Base-by-base conservation (phyloP, 2,797 vertebrate species). In the Propithecus perrieri region DNA sequence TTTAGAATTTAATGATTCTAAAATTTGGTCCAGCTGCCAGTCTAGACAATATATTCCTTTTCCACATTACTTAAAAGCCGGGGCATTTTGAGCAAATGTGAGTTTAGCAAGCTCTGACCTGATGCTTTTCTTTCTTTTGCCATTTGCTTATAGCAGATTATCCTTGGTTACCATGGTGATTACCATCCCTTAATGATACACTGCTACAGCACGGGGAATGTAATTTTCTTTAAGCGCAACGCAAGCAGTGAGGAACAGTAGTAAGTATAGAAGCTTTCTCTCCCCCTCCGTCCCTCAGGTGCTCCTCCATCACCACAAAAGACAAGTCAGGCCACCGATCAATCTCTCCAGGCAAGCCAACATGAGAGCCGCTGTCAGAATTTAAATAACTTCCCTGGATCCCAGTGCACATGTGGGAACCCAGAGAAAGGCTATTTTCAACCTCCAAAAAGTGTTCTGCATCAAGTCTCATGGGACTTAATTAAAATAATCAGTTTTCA, bases 151-250 rank as follows among this genome's bases (percentile, higher is more conserved):
- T 96, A 93, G 59, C 91, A 74, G 92, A 72, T 0, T 5, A 41
- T 76, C 87, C 96, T 85, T 53, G 5, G 87, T 98, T 98, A 63
- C 96, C 96, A 85, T 93, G 89, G 97, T 96, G 97, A 97, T 93
- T 90, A 74, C 43, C 57, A 96, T 80, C 65, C 79, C 86, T 91
- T 91, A 94, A 59, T 83, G 96, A 96, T 76, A 63, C 3, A 18
- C 89, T 80, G 88, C 93, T 83, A 53, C 83, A 4, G 6, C 95
- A 86, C 0, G 0, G 48, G 88, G 93, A 93, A 74, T 88, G 97
- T 63, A 24, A 85, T 96, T 87, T 95, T 65, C 80, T 90, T 38
- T 26, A 7, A 78, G 74, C 17, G 28, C 46, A 22, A 61, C 24
- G 69, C 89, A 75, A n/a, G 61, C 33, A 12, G 59, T 22, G 43